A percentile compares a stretch with the other conserved stretches of the same genome.
phyloP scores from a whole-genome alignment of 2,113 vertebrate species.

The Pituophis catenifer region DNA sequence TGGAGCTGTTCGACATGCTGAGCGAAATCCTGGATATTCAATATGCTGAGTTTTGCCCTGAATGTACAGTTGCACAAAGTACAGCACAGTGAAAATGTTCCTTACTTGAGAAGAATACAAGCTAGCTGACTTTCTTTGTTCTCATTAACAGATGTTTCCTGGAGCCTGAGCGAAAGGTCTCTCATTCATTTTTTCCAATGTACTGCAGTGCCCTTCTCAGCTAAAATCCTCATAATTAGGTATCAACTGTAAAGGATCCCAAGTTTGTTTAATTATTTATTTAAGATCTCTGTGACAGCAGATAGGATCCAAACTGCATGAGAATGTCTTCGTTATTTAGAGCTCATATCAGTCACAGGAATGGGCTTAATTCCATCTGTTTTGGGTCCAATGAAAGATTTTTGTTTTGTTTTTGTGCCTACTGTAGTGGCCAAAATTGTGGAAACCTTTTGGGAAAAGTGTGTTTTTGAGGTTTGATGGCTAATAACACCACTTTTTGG shows the following conservation, averaged over 20 bases:
- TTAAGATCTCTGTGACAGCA: background rate
- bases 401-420: background rate
- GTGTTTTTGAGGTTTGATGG: too few species aligned
- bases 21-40: background rate
- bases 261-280: background rate
- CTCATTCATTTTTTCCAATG: background rate
- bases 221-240: background rate
- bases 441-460: too few species aligned
- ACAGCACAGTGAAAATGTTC: background rate
- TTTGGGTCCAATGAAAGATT: background rate
- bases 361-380: background rate
- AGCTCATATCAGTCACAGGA: background rate
- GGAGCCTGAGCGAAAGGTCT: background rate
- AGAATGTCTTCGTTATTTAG: background rate
- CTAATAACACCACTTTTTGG: too few species aligned
- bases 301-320: background rate
- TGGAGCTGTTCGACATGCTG: background rate
- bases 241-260: background rate
- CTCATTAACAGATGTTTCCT: background rate
- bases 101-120: background rate
- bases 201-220: background rate
- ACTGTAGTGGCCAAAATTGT: too few species aligned
- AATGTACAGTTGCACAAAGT: background rate
- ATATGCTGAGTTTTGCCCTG: background rate
- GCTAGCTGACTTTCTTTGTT: background rate